Conservation (phyloP, 2,797 vertebrate species). For the Coluber constrictor region DNA sequence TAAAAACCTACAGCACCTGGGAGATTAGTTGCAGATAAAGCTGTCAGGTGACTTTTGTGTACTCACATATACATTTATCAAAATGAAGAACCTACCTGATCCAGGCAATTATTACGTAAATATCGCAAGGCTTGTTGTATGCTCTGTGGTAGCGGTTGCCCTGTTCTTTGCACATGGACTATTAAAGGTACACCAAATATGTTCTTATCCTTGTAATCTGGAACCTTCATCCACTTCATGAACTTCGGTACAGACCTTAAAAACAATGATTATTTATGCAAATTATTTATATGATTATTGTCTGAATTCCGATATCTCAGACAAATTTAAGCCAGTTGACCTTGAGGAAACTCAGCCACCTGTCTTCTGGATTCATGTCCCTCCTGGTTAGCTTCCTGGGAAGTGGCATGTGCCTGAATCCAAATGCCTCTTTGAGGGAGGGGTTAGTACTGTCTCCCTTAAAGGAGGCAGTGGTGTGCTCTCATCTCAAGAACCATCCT, state of each 20-base stretch:
- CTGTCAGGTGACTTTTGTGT: neutral
- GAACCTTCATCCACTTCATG: slow-evolving; percentile 98
- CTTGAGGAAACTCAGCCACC: neutral
- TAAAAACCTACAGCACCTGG: neutral
- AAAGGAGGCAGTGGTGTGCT: neutral
- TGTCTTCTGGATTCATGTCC: neutral
- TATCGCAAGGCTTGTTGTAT: slow-evolving; percentile 92
- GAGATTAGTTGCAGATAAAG: neutral
- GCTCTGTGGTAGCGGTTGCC: slow-evolving; percentile 92
- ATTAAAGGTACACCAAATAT: slow-evolving; percentile 96
- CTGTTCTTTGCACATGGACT: slow-evolving; percentile 92
- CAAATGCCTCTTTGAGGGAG: neutral
- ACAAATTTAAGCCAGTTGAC: neutral
- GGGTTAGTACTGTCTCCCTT: neutral
- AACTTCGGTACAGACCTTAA: slow-evolving; percentile 96
- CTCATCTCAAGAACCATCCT: neutral
- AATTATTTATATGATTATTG: neutral
- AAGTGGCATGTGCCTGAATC: neutral
- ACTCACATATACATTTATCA: neutral
- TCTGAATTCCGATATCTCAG: neutral
- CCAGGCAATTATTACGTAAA: slow-evolving; percentile 90
- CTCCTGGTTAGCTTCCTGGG: neutral
- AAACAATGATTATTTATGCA: neutral
- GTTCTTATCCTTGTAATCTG: slow-evolving; percentile 95
- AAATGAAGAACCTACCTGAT: slow-evolving; percentile 81